These are phyloP conservation scores for Plusia festucae DNA, from an alignment of 2,888 invertebrate species.

Conservation along the genomic window DNA sequence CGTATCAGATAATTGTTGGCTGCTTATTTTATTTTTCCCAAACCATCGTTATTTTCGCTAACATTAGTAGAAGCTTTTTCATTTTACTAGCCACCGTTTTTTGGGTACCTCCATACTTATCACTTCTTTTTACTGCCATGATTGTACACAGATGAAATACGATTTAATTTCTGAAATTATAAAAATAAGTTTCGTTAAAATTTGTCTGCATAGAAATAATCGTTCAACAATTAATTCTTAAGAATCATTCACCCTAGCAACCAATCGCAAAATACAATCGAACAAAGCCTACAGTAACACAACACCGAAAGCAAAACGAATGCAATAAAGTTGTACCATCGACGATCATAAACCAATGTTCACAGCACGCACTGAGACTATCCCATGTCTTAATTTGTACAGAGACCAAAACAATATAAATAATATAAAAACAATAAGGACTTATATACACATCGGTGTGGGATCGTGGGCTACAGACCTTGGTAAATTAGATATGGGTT, in stretches of 20 bases:
- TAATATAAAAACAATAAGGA: slow-evolving; percentile 84
- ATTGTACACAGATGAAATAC: too few relatives aligned
- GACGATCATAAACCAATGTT: slow-evolving; percentile 57
- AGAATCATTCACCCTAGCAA: neutral
- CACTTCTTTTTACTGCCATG: too few relatives aligned
- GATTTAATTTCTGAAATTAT: too few relatives aligned
- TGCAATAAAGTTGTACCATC: slow-evolving; percentile 54
- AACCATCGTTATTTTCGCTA: too few relatives aligned
- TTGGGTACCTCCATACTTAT: too few relatives aligned
- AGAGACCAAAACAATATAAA: slow-evolving; percentile 74
- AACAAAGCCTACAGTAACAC: slow-evolving; percentile 30
- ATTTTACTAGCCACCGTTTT: neutral
- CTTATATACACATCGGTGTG: slow-evolving; percentile 69
- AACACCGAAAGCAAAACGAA: slow-evolving; percentile 49
- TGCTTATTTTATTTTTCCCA: neutral
- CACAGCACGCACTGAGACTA: slow-evolving; percentile 67
- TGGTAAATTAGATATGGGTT: slow-evolving; percentile 28
- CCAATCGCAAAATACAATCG: slow-evolving; percentile 35
- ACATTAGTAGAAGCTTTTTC: neutral
- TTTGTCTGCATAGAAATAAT: too few relatives aligned
- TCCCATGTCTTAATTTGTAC: slow-evolving; percentile 84
- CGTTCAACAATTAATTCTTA: slow-evolving; percentile 8
- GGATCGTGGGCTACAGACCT: slow-evolving; percentile 54
- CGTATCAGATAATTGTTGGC: neutral
- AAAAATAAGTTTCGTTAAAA: too few relatives aligned